phyloP scores from a whole-genome alignment of 2,113 vertebrate species.

The Emydura subglobosa region DNA sequence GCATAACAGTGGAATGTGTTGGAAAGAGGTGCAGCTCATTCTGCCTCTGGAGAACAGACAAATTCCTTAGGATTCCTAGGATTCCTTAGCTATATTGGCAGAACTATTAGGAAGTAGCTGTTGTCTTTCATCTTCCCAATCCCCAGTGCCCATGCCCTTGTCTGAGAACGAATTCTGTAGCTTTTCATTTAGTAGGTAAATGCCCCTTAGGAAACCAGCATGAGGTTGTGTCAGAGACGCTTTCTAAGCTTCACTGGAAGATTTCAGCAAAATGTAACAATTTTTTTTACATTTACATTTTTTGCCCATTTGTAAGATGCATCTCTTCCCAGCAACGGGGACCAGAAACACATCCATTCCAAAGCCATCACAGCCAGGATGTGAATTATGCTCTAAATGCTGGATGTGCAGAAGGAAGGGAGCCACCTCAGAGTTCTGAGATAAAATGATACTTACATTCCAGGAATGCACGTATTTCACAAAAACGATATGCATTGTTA shows the following conservation, averaged over 20 bases:
- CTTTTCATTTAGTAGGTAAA: background rate
- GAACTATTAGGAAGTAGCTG: background rate
- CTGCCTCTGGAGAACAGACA: background rate
- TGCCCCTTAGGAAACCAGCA: background rate
- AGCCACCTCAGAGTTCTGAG: background rate
- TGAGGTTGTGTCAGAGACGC: background rate
- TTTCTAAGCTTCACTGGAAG: constrained; percentile 1
- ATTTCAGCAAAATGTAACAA: constrained; percentile 20
- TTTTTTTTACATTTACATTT: constrained; percentile 15
- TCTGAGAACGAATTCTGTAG: background rate
- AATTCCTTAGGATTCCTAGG: background rate
- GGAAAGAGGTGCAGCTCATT: background rate
- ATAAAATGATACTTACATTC: background rate
- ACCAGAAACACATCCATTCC: constrained; percentile 20
- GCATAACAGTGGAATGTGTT: background rate
- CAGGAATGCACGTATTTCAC: background rate
- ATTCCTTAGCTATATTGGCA: background rate
- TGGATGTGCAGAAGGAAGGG: background rate
- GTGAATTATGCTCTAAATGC: background rate
- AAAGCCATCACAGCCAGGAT: constrained; percentile 3
- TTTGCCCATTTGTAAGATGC: constrained; percentile 17
- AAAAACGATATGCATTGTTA: background rate
- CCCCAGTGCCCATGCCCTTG: background rate
- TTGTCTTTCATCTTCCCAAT: background rate
- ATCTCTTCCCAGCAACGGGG: constrained; percentile 10